phyloP scores from a whole-genome alignment of 64 coral and sea anemone genomes.

The Dendronephthya gigantea region DNA sequence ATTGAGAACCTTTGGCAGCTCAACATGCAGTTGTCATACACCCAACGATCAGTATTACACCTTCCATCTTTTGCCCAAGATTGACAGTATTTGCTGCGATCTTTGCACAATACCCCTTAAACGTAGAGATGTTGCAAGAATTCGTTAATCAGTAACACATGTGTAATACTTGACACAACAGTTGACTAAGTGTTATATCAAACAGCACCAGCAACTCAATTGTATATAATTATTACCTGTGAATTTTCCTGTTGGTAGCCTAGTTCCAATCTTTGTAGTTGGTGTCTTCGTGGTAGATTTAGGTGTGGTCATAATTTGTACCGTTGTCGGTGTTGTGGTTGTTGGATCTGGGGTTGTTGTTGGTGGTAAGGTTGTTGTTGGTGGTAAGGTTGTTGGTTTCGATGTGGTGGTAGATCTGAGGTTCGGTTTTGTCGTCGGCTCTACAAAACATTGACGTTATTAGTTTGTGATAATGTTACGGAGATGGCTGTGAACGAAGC shows the following conservation, averaged over 20 bases:
- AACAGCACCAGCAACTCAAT: too few relatives aligned
- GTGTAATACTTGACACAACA: too few relatives aligned
- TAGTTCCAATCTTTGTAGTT: background rate
- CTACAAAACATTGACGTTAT: too few relatives aligned
- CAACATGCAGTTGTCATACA: background rate
- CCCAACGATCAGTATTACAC: background rate
- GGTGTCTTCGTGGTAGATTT: background rate
- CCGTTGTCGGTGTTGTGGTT: background rate
- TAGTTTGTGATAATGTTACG: too few relatives aligned
- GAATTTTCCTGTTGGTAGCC: background rate
- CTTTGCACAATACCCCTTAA: background rate
- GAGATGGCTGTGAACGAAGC: too few relatives aligned
- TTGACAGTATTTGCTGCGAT: background rate
- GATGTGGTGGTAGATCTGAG: background rate
- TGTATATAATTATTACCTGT: background rate
- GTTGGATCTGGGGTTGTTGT: background rate
- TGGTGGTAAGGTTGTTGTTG: too few relatives aligned
- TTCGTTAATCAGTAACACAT: too few relatives aligned
- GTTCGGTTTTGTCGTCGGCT: background rate
- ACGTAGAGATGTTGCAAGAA: too few relatives aligned
- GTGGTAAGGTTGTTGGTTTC: background rate
- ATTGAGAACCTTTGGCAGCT: background rate
- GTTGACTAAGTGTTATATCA: too few relatives aligned
- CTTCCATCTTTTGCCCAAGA: background rate
- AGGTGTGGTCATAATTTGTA: background rate